These are phyloP conservation scores for Phalacrocorax carbo DNA, from an alignment of 2,113 vertebrate genomes.

Conservation along the genomic window DNA sequence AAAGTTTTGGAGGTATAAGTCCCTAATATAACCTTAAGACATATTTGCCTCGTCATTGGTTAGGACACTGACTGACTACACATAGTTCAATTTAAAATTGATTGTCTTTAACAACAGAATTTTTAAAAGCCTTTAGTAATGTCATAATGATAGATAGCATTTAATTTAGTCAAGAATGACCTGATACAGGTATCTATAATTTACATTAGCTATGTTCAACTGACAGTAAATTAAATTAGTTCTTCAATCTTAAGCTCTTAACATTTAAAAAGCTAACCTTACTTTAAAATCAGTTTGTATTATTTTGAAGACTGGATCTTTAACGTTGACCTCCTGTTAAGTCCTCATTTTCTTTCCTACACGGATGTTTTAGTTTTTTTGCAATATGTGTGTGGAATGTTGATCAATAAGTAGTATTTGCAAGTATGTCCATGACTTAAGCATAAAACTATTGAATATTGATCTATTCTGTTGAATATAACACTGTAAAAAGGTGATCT, in stretches of 20 bases:
- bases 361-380: background rate
- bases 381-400: background rate
- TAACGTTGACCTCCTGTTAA: conserved; percentile 24
- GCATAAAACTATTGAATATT: background rate
- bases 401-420: background rate
- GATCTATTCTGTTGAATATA: background rate
- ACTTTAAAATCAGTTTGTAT: conserved; percentile 44
- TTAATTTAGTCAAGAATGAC: conserved; percentile 45
- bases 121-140: conserved; percentile 36
- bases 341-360: background rate
- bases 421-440: background rate
- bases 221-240: conserved; percentile 55
- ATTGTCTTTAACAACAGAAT: conserved; percentile 30
- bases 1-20: background rate
- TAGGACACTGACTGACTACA: background rate
- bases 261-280: conserved; percentile 29
- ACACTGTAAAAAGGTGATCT: background rate
- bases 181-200: conserved; percentile 25
- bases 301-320: background rate
- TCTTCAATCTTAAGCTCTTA: conserved; percentile 51
- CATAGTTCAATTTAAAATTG: conserved; percentile 37
- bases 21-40: background rate
- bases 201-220: conserved; percentile 14
- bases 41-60: background rate
- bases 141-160: conserved; percentile 52